Conservation (phyloP, 1,140 invertebrate species). For the Tetramorium parvispinum region DNA sequence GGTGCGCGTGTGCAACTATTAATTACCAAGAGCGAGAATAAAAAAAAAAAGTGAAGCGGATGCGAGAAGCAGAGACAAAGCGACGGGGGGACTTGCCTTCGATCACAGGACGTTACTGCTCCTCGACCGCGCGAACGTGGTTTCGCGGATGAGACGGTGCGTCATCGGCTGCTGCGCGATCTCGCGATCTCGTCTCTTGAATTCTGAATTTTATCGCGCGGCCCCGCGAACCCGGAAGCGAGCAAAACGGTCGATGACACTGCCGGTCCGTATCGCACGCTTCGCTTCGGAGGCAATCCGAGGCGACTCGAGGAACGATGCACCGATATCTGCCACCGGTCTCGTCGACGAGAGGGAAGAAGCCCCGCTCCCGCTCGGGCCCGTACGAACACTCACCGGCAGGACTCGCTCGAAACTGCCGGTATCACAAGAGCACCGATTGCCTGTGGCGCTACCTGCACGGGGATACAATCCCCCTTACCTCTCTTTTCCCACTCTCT, state of each 20-base stretch:
- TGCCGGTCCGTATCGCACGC: constrained; percentile 3
- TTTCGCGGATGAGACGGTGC: neutral
- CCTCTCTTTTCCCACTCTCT: constrained; percentile 23
- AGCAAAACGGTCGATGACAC: constrained; percentile 24
- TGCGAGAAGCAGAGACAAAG: neutral
- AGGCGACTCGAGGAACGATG: constrained; percentile 13
- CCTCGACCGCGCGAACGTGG: constrained; percentile 12
- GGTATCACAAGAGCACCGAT: constrained; percentile 46
- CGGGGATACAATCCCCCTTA: constrained; percentile 45
- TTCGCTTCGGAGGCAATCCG: constrained; percentile 14
- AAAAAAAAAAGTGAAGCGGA: neutral
- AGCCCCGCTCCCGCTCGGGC: constrained; percentile 21
- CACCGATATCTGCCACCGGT: constrained; percentile 20
- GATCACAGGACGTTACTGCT: constrained; percentile 17
- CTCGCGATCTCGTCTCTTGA: neutral
- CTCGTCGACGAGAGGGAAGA: constrained; percentile 29
- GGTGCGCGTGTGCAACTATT: neutral
- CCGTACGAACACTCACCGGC: constrained; percentile 61
- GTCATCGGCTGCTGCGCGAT: constrained; percentile 1
- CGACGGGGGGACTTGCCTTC: constrained; percentile 27
- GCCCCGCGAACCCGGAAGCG: neutral
- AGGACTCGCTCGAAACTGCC: constrained; percentile 72
- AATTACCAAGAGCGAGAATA: neutral
- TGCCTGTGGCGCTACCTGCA: constrained; percentile 62
- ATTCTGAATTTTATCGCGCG: neutral